Conservation (phyloP, 1,140 invertebrate species). For the Drosophila ficusphila region DNA sequence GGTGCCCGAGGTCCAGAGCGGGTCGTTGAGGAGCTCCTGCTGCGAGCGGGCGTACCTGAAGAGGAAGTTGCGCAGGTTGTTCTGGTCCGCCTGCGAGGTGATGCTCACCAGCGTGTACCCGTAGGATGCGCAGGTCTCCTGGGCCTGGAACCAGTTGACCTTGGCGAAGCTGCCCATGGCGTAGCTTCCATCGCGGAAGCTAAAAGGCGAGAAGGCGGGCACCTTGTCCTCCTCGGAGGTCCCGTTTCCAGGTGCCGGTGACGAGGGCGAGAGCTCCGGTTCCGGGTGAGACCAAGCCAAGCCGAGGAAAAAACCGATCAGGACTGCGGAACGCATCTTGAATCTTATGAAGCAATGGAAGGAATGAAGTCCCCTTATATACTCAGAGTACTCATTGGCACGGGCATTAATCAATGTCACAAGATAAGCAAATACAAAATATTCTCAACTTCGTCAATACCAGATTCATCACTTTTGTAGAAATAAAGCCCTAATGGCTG, state of each 20-base stretch:
- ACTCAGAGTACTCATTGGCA: constrained; percentile 23
- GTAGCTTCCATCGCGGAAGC: constrained; percentile 11
- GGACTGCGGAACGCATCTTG: constrained; percentile 28
- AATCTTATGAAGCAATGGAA: not conserved
- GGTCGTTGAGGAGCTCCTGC: constrained; percentile 10
- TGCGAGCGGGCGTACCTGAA: constrained; percentile 6
- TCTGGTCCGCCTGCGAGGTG: constrained; percentile 32
- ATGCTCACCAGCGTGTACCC: constrained; percentile 45
- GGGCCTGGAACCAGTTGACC: constrained; percentile 55
- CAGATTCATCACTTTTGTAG: too few species aligned
- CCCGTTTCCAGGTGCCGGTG: constrained; percentile 13
- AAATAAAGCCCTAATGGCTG: too few species aligned
- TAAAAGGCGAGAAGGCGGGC: constrained; percentile 33
- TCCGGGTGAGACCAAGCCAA: constrained; percentile 6
- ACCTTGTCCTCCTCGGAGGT: not conserved
- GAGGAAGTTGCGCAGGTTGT: constrained; percentile 28
- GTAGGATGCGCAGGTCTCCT: constrained; percentile 28
- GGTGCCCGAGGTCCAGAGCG: constrained; percentile 45
- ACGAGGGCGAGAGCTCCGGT: not conserved
- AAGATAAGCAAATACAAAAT: constrained; percentile 38
- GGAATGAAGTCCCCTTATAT: constrained; percentile 11
- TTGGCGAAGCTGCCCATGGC: constrained; percentile 42
- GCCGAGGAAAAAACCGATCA: constrained; percentile 9
- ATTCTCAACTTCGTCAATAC: too few species aligned
- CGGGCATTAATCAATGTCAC: constrained; percentile 39